phyloP scores from a whole-genome alignment of 2,113 vertebrate genomes.

The Delphinus delphis region DNA sequence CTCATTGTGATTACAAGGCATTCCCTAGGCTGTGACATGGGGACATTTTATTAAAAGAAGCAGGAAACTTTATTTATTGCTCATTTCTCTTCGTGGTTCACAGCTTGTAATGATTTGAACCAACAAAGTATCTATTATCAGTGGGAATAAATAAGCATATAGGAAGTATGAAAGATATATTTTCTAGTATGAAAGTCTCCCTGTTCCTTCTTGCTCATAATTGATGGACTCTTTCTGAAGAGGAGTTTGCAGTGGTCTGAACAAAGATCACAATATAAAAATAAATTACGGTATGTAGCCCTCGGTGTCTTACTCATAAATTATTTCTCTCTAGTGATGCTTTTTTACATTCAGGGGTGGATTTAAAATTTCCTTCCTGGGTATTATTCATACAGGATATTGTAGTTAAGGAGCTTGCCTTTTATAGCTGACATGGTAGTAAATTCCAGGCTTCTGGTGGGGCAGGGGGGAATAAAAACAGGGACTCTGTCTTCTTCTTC shows the following conservation, averaged over 20 bases:
- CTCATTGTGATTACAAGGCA: not conserved
- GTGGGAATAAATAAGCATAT: not conserved
- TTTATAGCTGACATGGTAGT: not conserved
- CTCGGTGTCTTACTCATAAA: conserved; percentile 35
- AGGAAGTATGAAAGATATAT: conserved; percentile 38
- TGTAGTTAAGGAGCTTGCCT: not conserved
- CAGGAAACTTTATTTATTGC: conserved; percentile 59
- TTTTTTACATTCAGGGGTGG: conserved; percentile 42
- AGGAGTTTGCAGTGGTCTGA: conserved; percentile 31
- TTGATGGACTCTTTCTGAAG: conserved; percentile 56
- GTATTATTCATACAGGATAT: not conserved
- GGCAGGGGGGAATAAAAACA: not conserved
- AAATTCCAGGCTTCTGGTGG: not conserved
- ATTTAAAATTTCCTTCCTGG: conserved; percentile 31
- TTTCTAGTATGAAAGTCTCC: not conserved
- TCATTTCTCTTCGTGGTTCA: conserved; percentile 72
- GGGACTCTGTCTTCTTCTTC: not conserved
- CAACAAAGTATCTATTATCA: conserved; percentile 67
- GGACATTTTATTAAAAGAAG: conserved; percentile 61
- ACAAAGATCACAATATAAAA: conserved; percentile 43
- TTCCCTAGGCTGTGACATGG: not conserved
- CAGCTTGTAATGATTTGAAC: conserved; percentile 65
- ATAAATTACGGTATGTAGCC: conserved; percentile 48
- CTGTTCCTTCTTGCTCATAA: conserved; percentile 18
- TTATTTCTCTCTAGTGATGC: conserved; percentile 47